These are phyloP conservation scores for Suncus etruscus DNA, from an alignment of 2,113 vertebrate species.

Conservation along the genomic window DNA sequence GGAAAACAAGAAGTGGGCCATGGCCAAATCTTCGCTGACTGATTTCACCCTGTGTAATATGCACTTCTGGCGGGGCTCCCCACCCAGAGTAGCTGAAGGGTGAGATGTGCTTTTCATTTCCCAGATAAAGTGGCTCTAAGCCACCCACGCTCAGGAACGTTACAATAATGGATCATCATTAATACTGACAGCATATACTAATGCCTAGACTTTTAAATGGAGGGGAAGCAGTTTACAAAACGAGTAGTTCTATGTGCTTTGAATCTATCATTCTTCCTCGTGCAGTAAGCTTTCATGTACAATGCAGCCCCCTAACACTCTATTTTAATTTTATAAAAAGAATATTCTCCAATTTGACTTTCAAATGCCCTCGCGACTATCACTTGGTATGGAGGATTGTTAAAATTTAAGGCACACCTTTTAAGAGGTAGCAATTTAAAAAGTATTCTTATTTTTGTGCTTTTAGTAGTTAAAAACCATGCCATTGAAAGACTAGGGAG, in stretches of 20 bases:
- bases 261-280: conserved; percentile 58
- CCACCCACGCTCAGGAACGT: conserved; percentile 58
- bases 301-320: conserved; percentile 37
- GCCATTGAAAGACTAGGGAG: not conserved
- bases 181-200: conserved; percentile 74
- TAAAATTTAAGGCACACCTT: conserved; percentile 49
- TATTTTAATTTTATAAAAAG: conserved; percentile 59
- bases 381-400: not conserved
- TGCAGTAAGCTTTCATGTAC: not conserved
- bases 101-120: conserved; percentile 69
- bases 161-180: conserved; percentile 66
- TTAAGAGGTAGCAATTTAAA: not conserved
- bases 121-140: conserved; percentile 58
- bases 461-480: conserved; percentile 46
- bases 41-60: too few relatives aligned
- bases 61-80: too few relatives aligned
- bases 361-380: not conserved
- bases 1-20: too few relatives aligned
- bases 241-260: conserved; percentile 58
- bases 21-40: too few relatives aligned
- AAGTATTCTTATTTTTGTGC: conserved; percentile 17
- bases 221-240: conserved; percentile 67
- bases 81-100: too few relatives aligned
- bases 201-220: conserved; percentile 65
- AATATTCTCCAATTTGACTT: not conserved